Evolutionary conservation across 2,888 invertebrate genomes (phyloP).

Genomic region (Malthinus seriepunctatus): DNA sequence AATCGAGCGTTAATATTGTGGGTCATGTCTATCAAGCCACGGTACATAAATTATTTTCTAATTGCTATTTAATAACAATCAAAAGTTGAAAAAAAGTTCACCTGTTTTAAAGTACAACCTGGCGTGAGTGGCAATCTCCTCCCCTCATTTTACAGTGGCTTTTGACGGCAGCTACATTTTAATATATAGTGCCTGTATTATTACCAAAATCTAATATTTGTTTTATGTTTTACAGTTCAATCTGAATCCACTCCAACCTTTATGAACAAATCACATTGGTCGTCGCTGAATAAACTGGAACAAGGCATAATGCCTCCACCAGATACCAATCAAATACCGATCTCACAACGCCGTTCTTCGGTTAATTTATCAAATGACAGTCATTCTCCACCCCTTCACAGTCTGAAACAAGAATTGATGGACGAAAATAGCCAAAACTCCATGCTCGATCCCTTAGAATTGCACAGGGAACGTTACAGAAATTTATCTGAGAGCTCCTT

Average conservation of each 20-base stretch:
- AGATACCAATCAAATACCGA: constrained; percentile 62
- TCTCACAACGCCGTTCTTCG: constrained; percentile 67
- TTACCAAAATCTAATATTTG: constrained; percentile 44
- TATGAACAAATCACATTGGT: constrained; percentile 46
- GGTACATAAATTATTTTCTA: constrained; percentile 17
- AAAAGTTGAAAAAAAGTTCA: background rate
- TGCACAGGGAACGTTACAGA: constrained; percentile 45
- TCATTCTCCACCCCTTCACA: constrained; percentile 58
- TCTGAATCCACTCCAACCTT: constrained; percentile 43
- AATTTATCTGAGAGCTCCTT: constrained; percentile 54
- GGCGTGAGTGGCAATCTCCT: constrained; percentile 51
- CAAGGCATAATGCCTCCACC: constrained; percentile 73
- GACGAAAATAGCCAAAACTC: constrained; percentile 76
- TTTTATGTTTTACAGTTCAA: constrained; percentile 52
- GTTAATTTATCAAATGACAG: constrained; percentile 61
- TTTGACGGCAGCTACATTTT: constrained; percentile 50
- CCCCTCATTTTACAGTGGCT: constrained; percentile 54
- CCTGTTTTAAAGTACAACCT: constrained; percentile 19
- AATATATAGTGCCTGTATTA: constrained; percentile 31
- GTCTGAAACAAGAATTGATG: constrained; percentile 67
- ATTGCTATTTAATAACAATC: too few species aligned
- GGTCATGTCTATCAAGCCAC: constrained; percentile 55
- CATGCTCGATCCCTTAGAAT: constrained; percentile 51
- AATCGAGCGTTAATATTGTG: constrained; percentile 53
- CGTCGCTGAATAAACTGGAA: constrained; percentile 56